Base-by-base conservation (phyloP, 2,888 invertebrate species). In the Penaeus monodon region DNA sequence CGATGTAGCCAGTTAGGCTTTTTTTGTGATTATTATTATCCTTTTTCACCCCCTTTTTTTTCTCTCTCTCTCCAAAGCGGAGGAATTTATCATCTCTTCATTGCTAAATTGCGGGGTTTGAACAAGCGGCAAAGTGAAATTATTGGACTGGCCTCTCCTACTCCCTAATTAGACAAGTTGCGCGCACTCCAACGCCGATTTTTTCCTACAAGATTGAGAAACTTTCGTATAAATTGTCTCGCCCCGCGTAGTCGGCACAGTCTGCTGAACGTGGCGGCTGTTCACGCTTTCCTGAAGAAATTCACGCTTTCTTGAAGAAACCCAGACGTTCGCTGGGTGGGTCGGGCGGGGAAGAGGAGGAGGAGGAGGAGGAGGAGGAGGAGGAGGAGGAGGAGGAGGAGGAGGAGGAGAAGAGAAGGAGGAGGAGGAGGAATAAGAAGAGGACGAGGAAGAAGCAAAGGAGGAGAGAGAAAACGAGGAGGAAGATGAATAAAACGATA, bases 151-250 rank as follows among this genome's bases (percentile, higher is more conserved):
- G 57, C 57, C 57, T 57, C 57, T 63, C 81, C 81, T 44, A 27
- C 65, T 65, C 81, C 66, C 81, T 81, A 81, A 81, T 81, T 81
- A 65, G 68, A 81, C 81, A 81, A 81, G 81, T 81, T 81, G 44
- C 27, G 77, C 27, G n/a, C 81, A 20, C 81, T 81, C 66, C 81
- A 81, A 66, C 44, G 65, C 81, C 81, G 24, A 65, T 81, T 81
- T 81, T 81, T 66, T 66, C 65, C 68, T 65, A 14, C 66, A 24
- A 81, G 81, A 81, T 81, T 81, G 81, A 81, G 81, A 81, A 81
- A 81, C 68, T 81, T 81, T 38, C 65, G 81, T 81, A 81, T 81
- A 81, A 81, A 81, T 81, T 81, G 81, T 68, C 49, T 33, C 38
- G 49, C 65, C 17, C 38, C 44, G 33, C 38, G 68, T 65, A 68